Base-by-base conservation (phyloP, 2,113 vertebrate species). In the Hippolais icterina region DNA sequence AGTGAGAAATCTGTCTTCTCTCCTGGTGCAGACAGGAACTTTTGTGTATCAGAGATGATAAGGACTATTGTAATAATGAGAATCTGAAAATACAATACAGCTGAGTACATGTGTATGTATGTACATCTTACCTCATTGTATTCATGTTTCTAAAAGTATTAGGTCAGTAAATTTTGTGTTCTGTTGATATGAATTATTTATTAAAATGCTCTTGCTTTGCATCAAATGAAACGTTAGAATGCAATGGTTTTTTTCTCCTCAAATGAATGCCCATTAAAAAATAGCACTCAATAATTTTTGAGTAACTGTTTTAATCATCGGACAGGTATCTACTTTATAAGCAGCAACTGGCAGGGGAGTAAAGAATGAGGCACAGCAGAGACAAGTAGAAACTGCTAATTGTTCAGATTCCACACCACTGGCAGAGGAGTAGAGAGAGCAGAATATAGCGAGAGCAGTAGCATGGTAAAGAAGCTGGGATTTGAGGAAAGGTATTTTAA, bases 141-240 rank as follows among this genome's bases (percentile, higher is more conserved):
- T 64, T 85, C 0, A 0, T 90, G 42, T 70, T 90, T 83, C 82
- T 78, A 22, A 49, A 85, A 77, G 70, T 83, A 91, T 94, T 91
- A 95, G 56, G 41, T n/a, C 52, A 64, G 61, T 95, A 93, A 41
- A 88, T 88, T 74, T 57, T 64, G 31, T 87, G n/a, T 79, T 91
- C 68, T 50, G 33, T 65, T 89, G 56, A 68, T 78, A 83, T 91
- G 74, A 96, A 83, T 96, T 95, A 93, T 94, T 95, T 94, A 95
- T 85, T 89, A 83, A 91, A 90, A 87, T 76, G 63, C 11, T 69
- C 27, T 84, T 86, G 53, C 44, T 87, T 91, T 85, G 61, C 72
- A 78, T 72, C 47, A 52, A 78, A 68, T 75, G 56, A 83, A 91
- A 68, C 9, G 15, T 74, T 70, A 77, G 44, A 87, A 71, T 78